Conservation (phyloP, 2,797 vertebrate species). For the Notoglanidium macrostoma region DNA sequence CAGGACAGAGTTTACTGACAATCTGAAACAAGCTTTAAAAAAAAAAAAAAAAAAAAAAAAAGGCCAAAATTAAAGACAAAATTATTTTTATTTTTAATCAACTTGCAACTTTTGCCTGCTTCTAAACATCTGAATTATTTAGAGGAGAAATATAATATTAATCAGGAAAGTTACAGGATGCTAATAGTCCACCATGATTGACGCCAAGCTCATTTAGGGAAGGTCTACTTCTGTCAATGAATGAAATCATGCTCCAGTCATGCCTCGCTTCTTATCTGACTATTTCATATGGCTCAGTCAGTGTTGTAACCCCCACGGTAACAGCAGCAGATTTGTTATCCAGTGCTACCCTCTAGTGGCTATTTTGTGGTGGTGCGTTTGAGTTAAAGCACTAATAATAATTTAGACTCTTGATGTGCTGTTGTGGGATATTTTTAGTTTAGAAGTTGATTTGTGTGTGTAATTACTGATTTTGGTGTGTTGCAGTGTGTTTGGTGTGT, state of each 20-base stretch:
- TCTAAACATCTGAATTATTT: not conserved
- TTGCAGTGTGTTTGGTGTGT: not conserved
- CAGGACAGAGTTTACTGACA: not conserved
- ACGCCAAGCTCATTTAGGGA: not conserved
- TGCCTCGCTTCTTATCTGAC: not conserved
- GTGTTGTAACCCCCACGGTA: not conserved
- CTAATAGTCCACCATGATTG: not conserved
- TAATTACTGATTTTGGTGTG: not conserved
- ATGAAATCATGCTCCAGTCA: not conserved
- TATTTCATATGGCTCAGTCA: not conserved
- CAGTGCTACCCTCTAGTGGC: slow-evolving; percentile 55
- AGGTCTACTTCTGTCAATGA: not conserved
- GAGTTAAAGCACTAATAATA: not conserved
- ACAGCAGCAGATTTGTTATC: slow-evolving; percentile 28
- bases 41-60: no score
- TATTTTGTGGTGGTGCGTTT: not conserved
- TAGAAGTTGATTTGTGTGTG: not conserved
- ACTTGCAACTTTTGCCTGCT: not conserved
- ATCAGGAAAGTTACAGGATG: not conserved
- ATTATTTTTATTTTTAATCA: not conserved
- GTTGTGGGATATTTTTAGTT: not conserved
- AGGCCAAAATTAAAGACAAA: not conserved
- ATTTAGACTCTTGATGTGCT: not conserved
- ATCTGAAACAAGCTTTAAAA: not conserved
- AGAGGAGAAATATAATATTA: not conserved